Conservation (phyloP, 2,888 invertebrate genomes). For the Eudasyphora cyanicolor region DNA sequence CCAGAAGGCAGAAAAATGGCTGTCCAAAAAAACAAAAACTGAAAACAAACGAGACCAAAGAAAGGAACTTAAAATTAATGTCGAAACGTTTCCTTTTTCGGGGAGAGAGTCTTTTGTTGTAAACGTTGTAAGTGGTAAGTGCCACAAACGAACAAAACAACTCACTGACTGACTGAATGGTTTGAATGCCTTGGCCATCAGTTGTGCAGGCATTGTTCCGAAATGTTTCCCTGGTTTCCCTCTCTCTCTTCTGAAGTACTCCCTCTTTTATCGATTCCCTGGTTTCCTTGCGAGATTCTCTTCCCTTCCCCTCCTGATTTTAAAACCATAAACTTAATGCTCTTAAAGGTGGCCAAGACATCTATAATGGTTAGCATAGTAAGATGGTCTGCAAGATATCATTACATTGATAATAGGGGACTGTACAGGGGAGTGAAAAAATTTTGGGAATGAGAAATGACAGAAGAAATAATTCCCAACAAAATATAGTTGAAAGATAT, state of each 20-base stretch:
- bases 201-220: neutral
- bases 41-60: neutral
- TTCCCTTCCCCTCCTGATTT: neutral
- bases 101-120: neutral
- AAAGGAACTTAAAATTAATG: neutral
- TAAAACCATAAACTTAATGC: neutral
- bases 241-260: too few species aligned
- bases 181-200: neutral
- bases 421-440: neutral
- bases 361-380: neutral
- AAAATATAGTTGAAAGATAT: too few species aligned
- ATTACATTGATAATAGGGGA: neutral
- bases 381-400: constrained; percentile 1
- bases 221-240: neutral
- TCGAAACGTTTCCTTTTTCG: constrained; percentile 1
- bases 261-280: neutral
- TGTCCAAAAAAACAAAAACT: neutral
- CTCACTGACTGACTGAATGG: neutral
- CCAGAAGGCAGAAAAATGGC: constrained; percentile 59
- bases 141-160: constrained; percentile 9
- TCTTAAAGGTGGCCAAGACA: neutral
- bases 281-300: too few species aligned
- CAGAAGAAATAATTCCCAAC: too few species aligned
- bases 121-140: too few species aligned
- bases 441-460: too few species aligned